Evolutionary conservation across 2,797 vertebrate genomes (phyloP).

Genomic region (Perodicticus potto): DNA sequence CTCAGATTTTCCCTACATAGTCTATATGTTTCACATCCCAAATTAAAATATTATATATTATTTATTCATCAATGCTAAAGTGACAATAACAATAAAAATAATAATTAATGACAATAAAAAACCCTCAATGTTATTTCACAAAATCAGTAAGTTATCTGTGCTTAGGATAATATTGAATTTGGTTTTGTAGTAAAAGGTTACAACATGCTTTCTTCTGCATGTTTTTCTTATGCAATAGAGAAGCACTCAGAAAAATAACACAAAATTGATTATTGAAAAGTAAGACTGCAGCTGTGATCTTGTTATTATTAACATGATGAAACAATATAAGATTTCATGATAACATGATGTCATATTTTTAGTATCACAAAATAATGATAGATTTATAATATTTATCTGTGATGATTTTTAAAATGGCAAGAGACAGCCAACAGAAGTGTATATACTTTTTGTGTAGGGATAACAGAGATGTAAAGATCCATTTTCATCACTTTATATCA

Average conservation of each 20-base stretch:
- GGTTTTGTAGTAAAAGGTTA: neutral
- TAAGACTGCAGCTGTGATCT: neutral
- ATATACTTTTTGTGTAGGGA: neutral
- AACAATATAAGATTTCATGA: neutral
- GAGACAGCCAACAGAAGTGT: neutral
- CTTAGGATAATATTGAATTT: neutral
- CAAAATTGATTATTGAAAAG: neutral
- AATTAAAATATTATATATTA: slow-evolving; percentile 17
- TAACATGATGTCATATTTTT: neutral
- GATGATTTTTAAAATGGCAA: neutral
- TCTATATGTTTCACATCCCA: neutral
- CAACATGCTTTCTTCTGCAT: neutral
- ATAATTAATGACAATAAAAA: neutral
- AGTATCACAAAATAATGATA: neutral
- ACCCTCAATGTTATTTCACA: neutral
- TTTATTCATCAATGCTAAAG: slow-evolving; percentile 39
- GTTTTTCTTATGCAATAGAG: neutral
- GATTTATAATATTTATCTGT: neutral
- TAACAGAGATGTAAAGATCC: neutral
- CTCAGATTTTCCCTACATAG: slow-evolving; percentile 26
- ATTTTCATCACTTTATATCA: neutral
- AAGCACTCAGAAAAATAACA: neutral
- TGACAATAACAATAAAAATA: neutral
- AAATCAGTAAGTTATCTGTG: neutral
- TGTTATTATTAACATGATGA: neutral